Conservation (phyloP, 2,797 vertebrate genomes). For the Helostoma temminkii region DNA sequence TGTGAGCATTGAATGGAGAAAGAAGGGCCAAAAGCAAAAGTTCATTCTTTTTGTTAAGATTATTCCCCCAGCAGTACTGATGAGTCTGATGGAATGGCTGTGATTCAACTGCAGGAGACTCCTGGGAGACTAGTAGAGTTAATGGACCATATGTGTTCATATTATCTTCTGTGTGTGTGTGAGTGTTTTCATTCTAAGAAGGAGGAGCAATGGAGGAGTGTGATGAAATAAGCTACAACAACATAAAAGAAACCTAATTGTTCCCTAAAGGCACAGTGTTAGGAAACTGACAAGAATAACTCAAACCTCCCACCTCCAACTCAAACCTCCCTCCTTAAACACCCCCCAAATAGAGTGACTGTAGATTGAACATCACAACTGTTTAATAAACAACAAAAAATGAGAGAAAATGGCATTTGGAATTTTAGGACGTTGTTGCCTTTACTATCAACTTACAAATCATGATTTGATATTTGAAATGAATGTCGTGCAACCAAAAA, state of each 20-base stretch:
- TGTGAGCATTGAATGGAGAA: constrained; percentile 1
- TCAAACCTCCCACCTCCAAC: constrained; percentile 47
- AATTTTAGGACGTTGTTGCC: not conserved
- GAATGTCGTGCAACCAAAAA: not conserved
- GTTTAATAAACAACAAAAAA: constrained; percentile 17
- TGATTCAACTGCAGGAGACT: constrained; percentile 69
- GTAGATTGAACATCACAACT: not conserved
- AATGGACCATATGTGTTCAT: constrained; percentile 75
- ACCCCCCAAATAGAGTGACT: constrained; percentile 8
- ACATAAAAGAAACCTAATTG: constrained; percentile 68
- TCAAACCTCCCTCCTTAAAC: too few species aligned
- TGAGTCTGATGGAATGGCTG: constrained; percentile 75
- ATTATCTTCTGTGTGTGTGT: constrained; percentile 48
- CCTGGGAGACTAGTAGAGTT: constrained; percentile 73
- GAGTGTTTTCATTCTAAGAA: constrained; percentile 24
- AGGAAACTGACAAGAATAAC: constrained; percentile 60
- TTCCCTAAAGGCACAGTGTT: constrained; percentile 68
- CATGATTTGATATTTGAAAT: constrained; percentile 7
- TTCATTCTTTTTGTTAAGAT: constrained; percentile 67
- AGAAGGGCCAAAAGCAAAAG: constrained; percentile 14
- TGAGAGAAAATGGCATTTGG: constrained; percentile 1
- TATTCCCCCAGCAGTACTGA: constrained; percentile 68
- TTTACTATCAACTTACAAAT: not conserved
- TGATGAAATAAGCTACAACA: constrained; percentile 74
- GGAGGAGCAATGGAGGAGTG: constrained; percentile 53